Percentiles rank a stretch among this genome's conserved stretches.
Conservation (phyloP, 2,888 invertebrate species). For the Pollenia labialis region DNA sequence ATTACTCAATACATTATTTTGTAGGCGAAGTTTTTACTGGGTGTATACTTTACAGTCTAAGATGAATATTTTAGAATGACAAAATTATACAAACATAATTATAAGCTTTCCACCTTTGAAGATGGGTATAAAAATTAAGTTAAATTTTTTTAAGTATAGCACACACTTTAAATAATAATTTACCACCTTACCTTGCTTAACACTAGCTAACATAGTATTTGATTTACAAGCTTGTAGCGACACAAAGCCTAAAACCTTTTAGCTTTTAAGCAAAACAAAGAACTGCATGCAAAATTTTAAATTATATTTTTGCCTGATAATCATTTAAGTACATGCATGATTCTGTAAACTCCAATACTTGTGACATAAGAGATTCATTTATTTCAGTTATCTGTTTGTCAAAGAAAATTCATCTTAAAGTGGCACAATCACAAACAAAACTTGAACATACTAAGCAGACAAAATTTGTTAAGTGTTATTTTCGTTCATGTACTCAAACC, state of each 20-base stretch:
- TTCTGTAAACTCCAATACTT: neutral
- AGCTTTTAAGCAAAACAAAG: slow-evolving; percentile 3
- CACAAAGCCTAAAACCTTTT: neutral
- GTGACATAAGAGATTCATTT: slow-evolving; percentile 21
- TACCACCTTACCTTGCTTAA: neutral
- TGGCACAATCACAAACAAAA: slow-evolving; percentile 22
- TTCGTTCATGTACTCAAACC: neutral
- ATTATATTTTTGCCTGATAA: slow-evolving; percentile 13
- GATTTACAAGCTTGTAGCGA: neutral
- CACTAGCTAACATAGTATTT: neutral
- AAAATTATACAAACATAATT: no score
- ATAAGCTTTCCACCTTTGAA: no score
- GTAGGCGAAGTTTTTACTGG: no score
- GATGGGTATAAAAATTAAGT: no score
- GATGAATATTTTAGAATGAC: no score
- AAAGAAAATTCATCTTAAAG: slow-evolving; percentile 54
- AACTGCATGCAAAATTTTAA: slow-evolving; percentile 32
- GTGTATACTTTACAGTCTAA: no score
- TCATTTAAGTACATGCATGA: neutral
- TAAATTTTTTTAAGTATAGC: neutral
- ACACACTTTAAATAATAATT: neutral
- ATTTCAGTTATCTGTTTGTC: slow-evolving; percentile 58
- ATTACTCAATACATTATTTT: no score
- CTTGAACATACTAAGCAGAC: neutral
- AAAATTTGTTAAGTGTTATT: slow-evolving; percentile 41